Evolutionary conservation across 2,797 vertebrate genomes (phyloP).

Genomic region (Anisognathus igniventris): DNA sequence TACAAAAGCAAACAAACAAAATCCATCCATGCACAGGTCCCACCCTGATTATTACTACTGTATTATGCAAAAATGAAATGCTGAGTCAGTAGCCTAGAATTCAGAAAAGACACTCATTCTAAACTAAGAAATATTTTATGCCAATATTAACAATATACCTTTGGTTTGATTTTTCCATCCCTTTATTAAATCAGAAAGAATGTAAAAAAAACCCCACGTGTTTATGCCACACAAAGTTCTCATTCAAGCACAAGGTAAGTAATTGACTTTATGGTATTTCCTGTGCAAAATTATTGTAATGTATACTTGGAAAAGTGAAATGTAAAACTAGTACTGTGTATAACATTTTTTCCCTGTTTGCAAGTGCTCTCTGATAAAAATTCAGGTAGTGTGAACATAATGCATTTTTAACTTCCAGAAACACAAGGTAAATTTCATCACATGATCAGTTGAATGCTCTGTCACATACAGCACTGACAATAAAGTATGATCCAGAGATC

Average conservation of each 20-base stretch:
- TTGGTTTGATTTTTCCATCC: not conserved
- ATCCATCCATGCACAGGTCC: not conserved
- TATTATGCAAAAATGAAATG: not conserved
- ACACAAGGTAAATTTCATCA: not conserved
- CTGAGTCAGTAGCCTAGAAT: not conserved
- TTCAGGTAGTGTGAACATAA: not conserved
- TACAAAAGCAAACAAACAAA: not conserved
- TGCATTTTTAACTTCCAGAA: not conserved
- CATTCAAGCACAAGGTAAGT: not conserved
- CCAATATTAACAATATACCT: not conserved
- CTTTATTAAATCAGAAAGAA: not conserved
- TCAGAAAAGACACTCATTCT: not conserved
- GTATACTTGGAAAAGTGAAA: not conserved
- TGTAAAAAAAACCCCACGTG: accelerated
- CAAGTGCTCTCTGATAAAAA: not conserved
- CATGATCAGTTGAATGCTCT: not conserved
- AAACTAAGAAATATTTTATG: not conserved
- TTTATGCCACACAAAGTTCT: not conserved
- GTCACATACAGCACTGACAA: not conserved
- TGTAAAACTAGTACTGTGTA: not conserved
- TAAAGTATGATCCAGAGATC: not conserved
- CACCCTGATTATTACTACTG: not conserved
- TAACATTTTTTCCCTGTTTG: not conserved
- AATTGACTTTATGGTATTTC: not conserved
- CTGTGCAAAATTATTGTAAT: not conserved